Percentiles rank a stretch among this genome's conserved stretches.
Conservation (phyloP, 2,113 vertebrate species). For the Morone saxatilis region DNA sequence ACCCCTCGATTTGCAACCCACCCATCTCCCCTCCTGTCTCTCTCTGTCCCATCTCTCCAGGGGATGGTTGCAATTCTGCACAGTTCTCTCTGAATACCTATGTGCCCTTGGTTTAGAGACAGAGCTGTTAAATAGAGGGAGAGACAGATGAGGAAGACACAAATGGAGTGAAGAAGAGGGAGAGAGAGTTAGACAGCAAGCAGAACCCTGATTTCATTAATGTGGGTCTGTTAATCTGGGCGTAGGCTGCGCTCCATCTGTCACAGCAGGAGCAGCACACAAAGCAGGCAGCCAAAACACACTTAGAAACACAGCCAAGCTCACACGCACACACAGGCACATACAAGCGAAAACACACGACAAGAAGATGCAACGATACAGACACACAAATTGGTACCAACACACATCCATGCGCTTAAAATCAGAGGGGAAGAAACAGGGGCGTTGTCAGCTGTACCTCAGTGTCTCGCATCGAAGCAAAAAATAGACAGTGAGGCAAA, state of each 20-base stretch:
- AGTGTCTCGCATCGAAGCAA: slow-evolving; percentile 16
- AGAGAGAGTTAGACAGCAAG: slow-evolving; percentile 46
- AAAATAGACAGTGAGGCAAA: slow-evolving; percentile 43
- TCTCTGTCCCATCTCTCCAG: slow-evolving; percentile 10
- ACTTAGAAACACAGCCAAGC: slow-evolving; percentile 39
- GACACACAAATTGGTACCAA: slow-evolving; percentile 3
- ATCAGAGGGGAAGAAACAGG: slow-evolving; percentile 30
- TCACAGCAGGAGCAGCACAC: slow-evolving; percentile 74
- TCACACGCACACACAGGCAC: slow-evolving; percentile 13
- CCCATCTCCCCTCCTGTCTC: background rate
- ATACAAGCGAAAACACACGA: slow-evolving; percentile 18
- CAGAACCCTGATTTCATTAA: slow-evolving; percentile 75
- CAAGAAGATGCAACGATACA: slow-evolving; percentile 12
- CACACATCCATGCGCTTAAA: slow-evolving; percentile 17
- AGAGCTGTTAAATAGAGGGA: slow-evolving; percentile 22
- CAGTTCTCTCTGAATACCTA: slow-evolving; percentile 25
- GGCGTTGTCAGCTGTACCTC: slow-evolving; percentile 41
- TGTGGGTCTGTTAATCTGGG: slow-evolving; percentile 81
- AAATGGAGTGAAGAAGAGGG: slow-evolving; percentile 29
- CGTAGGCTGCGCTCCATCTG: slow-evolving; percentile 81
- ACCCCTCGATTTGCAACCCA: background rate
- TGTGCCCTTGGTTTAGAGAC: slow-evolving; percentile 23
- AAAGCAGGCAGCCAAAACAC: slow-evolving; percentile 68
- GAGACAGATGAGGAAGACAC: slow-evolving; percentile 7
- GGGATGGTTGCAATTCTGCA: slow-evolving; percentile 26